Base-by-base conservation (phyloP, 1,140 invertebrate genomes). In the Trichonephila inaurata region DNA sequence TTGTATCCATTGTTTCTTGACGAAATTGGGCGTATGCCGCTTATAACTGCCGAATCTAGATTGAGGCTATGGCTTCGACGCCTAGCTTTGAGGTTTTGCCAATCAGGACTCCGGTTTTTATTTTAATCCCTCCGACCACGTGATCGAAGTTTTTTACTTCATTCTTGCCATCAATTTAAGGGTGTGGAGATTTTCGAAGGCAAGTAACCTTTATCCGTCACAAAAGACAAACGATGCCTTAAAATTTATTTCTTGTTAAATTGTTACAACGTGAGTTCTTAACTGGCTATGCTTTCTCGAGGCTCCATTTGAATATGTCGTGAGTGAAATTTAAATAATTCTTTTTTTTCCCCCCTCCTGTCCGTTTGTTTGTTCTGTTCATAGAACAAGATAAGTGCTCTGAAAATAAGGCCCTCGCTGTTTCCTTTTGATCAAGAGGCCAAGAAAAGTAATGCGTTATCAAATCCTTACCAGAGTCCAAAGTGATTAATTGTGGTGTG, bases 1-100 rank as follows among this genome's bases (percentile, higher is more conserved):
- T 87, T 61, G 87, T 64, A 72, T 72, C 58, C 64, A 89, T 89
- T 89, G 87, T 89, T 89, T 64, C 69, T 51, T 19, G 19, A 33
- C 24, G 10, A 51, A 72, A 72, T 61, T 87, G 87, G 87, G 87
- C 87, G 87, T 66, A n/a, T 40, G 40, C 64, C 62, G 28, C 62
- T 12, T 89, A 10, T n/a, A 40, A 69, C 72, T 40, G 28, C 40
- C 16, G 33, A 72, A 87, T 87, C 85, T 87, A 72, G 64, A 89
- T 89, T 89, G 62, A 89, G 87, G 87, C 87, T 89, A 72, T 64
- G 40, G 33, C 21, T 64, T 89, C 19, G 21, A 58, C 64, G 64
- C 62, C 24, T 69, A 72, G n/a, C 28, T 40, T 64, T 33, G 28
- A 77, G 72, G 72, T 33, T 77, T 77, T 77, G 72, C 72, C 72